These are phyloP conservation scores for Cosmopolites sordidus DNA, from an alignment of 2,888 invertebrate species.

Conservation along the genomic window DNA sequence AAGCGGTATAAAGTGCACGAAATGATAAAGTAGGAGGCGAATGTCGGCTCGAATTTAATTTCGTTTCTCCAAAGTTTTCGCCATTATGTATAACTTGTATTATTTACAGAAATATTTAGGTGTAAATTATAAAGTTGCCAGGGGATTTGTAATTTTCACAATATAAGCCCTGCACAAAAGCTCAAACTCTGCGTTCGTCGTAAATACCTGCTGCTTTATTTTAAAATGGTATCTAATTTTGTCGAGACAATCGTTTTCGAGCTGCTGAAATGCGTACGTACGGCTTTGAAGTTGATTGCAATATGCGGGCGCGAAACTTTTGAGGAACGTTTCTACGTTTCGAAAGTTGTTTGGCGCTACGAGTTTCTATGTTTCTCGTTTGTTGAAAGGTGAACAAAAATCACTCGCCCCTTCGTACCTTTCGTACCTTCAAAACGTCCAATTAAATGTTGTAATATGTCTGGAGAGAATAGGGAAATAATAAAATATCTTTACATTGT, in stretches of 20 bases:
- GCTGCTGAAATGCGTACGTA: conserved; percentile 1
- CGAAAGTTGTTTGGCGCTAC: not conserved
- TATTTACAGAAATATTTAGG: conserved; percentile 25
- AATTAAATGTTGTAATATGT: too few species aligned
- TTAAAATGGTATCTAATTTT: conserved; percentile 18
- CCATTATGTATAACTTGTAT: conserved; percentile 24
- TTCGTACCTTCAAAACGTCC: too few species aligned
- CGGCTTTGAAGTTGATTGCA: conserved; percentile 2
- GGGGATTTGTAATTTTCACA: conserved; percentile 27
- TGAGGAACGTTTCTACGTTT: not conserved
- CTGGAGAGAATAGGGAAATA: too few species aligned
- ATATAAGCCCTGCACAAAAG: conserved; percentile 21
- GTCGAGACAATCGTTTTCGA: conserved; percentile 16
- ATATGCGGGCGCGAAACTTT: conserved; percentile 1
- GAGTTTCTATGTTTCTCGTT: too few species aligned
- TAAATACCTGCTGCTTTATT: conserved; percentile 20
- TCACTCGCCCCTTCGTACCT: too few species aligned
- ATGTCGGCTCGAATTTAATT: conserved; percentile 31
- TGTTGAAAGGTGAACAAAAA: too few species aligned
- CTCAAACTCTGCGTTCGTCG: conserved; percentile 10
- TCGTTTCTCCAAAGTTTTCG: conserved; percentile 19
- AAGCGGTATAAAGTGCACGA: conserved; percentile 37
- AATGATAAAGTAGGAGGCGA: conserved; percentile 35
- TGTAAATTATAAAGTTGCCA: conserved; percentile 25
- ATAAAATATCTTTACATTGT: too few species aligned